Evolutionary conservation across 2,113 vertebrate species (phyloP), one percentile per base, ranked within the genome.

Genomic region (Globicephala melas): DNA sequence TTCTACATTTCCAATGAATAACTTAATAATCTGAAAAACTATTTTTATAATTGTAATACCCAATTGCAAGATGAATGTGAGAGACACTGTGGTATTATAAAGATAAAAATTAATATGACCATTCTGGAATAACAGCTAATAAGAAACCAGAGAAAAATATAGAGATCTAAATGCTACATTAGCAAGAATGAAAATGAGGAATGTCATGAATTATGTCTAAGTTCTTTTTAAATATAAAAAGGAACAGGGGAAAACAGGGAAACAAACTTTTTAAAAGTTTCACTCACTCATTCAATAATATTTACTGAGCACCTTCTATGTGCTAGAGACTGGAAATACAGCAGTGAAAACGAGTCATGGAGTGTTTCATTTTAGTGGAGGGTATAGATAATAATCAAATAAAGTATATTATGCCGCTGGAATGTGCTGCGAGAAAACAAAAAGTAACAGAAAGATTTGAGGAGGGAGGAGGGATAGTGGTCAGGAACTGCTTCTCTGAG

Each of bases 171-270:
- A 85, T 65, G 55, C 12, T 82, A 8, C 8, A 9, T 84, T 84
- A 96, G 15, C 77, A 90, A 96, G 70, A 85, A 36, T 47, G n/a
- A 94, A 93, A 94, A 94, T 33, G 18, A 73, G 26, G 67, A 68
- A 76, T 86, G 23, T 17, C 71, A 65, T 36, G 36, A 80, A 76
- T 60, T 58, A n/a, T 71, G 26, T 81, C 60, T 63, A 70, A 73
- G 31, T 67, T 89, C 33, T 77, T 92, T 89, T 85, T 70, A 79
- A 95, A 90, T 89, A 67, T 58, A 55, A 62, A 89, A 31, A 67
- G 80, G 41, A 81, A 41, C 86, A 86, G 28, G 76, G 23, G 7
- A 81, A 50, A 76, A 76, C 44, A 76, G 73, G 44, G 44, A 76
- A 76, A 76, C 26, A 76, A 31, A 47, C 41, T 76, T 47, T 76